Evolutionary conservation across 2,888 invertebrate genomes (phyloP), one percentile per base, ranked within the genome.

Genomic region (Drosophila flavopinicola): DNA sequence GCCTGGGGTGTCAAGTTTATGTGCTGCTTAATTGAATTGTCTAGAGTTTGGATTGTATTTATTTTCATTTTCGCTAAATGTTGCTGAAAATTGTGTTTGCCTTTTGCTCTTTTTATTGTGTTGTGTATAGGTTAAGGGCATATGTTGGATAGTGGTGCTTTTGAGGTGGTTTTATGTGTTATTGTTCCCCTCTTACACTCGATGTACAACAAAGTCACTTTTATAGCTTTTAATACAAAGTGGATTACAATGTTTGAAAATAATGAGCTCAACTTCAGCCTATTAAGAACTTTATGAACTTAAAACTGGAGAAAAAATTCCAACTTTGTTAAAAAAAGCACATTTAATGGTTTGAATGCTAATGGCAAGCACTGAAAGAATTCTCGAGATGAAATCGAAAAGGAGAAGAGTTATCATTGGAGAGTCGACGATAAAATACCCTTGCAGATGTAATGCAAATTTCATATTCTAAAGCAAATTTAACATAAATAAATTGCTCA

Each of bases 21-120:
- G 82, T 78, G 82, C 59, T 80, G 66, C 67, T 75, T 82, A 80
- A 80, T 85, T 85, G 82, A 85, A 85, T 85, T 80, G 85, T 75
- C 75, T 68, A 45, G 59, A 77, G 75, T 66, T 76, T 61, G 59
- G 57, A 52, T 54, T 54, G 35, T 33, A 42, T 56, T 56, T 59
- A 59, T 47, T 59, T 79, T 25, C 38, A 37, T 32, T 69, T 48
- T 49, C 32, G 23, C 54, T 63, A 38, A 59, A 64, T 47, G 64
- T 58, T 63, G 53, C 51, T 56, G 65, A 32, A 61, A 49, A 47
- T 42, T 38, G 48, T 49, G 48, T 49, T 63, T n/a, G 10, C 13
- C 17, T n/a, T 37, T 38, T 54, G 33, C 25, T 20, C 17, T 6
- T 53, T 27, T 38, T 49, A 51, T 11, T 32, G 35, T 15, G 11